These are phyloP conservation scores for Stictonetta naevosa DNA, from an alignment of 2,113 vertebrate genomes.

Conservation along the genomic window DNA sequence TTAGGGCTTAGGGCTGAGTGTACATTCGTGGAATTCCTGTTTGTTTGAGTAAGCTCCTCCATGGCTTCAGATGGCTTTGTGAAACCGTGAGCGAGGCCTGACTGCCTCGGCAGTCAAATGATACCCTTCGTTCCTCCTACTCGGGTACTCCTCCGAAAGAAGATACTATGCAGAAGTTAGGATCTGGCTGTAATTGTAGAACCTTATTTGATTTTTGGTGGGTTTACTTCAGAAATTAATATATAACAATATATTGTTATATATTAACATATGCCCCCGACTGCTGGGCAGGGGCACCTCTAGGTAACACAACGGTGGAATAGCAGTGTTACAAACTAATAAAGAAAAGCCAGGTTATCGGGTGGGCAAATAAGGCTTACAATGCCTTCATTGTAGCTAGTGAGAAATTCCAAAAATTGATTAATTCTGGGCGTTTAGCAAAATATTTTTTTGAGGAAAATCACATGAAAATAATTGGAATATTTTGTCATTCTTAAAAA, in stretches of 20 bases:
- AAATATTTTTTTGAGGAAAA: not conserved
- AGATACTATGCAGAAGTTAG: not conserved
- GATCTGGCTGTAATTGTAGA: not conserved
- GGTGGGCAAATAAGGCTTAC: not conserved
- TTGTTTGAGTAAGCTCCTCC: not conserved
- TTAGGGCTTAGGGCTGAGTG: not conserved
- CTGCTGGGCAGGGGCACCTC: rapidly evolving
- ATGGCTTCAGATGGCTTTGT: not conserved
- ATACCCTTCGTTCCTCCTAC: not conserved
- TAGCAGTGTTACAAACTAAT: not conserved
- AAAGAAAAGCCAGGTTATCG: not conserved
- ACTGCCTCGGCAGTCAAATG: not conserved
- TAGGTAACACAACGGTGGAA: not conserved
- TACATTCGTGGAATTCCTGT: not conserved
- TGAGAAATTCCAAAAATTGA: not conserved
- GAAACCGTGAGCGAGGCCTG: not conserved
- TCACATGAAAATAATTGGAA: not conserved
- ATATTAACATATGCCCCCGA: no score
- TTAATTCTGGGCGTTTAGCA: not conserved
- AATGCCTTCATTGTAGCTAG: not conserved
- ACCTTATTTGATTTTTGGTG: not conserved
- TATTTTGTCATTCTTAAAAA: not conserved
- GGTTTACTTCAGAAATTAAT: not conserved
- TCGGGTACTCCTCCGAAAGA: not conserved
- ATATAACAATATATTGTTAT: no score